Evolutionary conservation across 2,888 invertebrate genomes (phyloP).

Genomic region (Lepidocyrtoides sp.): DNA sequence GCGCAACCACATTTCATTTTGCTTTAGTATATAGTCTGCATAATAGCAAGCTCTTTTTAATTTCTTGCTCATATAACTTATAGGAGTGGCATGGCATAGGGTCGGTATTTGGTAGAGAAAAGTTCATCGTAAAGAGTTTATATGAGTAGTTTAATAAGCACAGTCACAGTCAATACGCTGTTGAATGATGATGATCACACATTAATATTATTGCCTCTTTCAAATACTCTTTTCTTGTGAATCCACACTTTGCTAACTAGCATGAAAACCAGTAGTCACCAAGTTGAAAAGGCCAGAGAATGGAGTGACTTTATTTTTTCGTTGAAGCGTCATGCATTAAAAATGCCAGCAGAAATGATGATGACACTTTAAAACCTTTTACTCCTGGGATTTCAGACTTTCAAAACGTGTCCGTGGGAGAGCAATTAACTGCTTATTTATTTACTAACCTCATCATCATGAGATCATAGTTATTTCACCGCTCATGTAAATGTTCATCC

Average conservation of each 20-base stretch:
- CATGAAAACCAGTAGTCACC: constrained; percentile 56
- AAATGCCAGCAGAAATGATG: neutral
- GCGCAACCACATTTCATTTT: neutral
- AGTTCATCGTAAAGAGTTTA: neutral
- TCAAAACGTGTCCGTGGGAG: constrained; percentile 44
- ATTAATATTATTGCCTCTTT: constrained; percentile 37
- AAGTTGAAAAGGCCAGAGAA: constrained; percentile 10
- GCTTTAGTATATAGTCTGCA: neutral
- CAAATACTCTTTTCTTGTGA: neutral
- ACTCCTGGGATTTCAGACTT: constrained; percentile 30
- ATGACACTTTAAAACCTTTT: constrained; percentile 48
- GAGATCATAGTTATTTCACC: constrained; percentile 59
- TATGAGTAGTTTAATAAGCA: constrained; percentile 3
- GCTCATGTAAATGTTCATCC: constrained; percentile 47
- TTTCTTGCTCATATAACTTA: neutral
- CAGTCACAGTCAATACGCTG: constrained; percentile 17
- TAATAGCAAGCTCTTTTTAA: constrained; percentile 20
- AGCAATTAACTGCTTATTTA: constrained; percentile 57
- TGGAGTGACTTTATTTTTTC: constrained; percentile 20
- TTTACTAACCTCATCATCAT: constrained; percentile 36
- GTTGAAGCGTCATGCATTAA: constrained; percentile 14
- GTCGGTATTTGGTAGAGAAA: neutral
- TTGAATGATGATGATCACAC: constrained; percentile 36
- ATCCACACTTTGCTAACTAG: neutral
- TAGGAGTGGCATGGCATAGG: constrained; percentile 47